Conservation (phyloP, 53 echinoderm and acorn worm genomes). For the Paracentrotus lividus region DNA sequence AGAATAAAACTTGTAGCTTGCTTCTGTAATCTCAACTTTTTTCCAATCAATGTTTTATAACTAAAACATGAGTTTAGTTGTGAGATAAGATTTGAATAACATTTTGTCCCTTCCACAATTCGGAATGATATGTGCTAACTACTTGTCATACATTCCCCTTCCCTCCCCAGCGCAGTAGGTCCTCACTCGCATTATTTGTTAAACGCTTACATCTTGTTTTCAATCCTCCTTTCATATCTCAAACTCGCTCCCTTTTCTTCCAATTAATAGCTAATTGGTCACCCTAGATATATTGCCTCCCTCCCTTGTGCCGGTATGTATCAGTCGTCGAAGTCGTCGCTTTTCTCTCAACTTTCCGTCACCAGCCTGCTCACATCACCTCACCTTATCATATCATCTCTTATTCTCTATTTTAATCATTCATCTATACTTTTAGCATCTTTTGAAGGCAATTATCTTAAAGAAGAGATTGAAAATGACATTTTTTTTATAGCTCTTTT, state of each 20-base stretch:
- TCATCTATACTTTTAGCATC: background rate
- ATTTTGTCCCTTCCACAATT: background rate
- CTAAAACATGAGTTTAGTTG: background rate
- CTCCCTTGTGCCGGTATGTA: slow-evolving; percentile 66
- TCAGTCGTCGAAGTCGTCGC: slow-evolving; percentile 5
- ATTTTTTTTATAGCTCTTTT: too few relatives aligned
- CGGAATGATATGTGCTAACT: background rate
- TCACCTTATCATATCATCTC: slow-evolving; percentile 42
- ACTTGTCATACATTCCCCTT: slow-evolving; percentile 3
- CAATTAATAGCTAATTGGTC: slow-evolving; percentile 67
- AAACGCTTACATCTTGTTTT: slow-evolving; percentile 38
- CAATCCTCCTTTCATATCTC: background rate
- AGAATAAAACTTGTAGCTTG: background rate
- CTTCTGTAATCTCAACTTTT: background rate
- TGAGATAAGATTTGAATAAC: background rate
- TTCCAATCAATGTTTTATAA: too few relatives aligned
- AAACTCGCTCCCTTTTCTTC: slow-evolving; percentile 45
- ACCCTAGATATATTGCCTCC: slow-evolving; percentile 63
- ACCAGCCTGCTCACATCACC: slow-evolving; percentile 15
- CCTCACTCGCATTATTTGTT: slow-evolving; percentile 11
- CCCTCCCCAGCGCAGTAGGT: background rate
- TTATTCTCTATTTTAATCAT: background rate
- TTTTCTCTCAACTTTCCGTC: slow-evolving; percentile 37
- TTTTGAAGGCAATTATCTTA: background rate
- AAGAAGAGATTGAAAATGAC: too few relatives aligned